Conservation (phyloP, 1,140 invertebrate species). For the Asbolus verrucosus region DNA sequence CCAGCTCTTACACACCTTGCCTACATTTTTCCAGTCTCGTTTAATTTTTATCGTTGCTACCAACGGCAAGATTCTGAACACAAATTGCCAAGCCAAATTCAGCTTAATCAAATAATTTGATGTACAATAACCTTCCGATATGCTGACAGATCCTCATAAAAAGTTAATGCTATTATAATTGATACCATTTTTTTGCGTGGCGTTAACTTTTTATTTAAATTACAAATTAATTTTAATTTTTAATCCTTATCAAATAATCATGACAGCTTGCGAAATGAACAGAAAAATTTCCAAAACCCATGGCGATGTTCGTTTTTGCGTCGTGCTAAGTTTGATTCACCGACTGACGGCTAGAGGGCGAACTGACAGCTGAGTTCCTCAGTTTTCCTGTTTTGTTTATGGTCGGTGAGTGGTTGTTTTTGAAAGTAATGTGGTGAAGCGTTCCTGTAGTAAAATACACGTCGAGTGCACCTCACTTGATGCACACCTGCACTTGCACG, state of each 20-base stretch:
- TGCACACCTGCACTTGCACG: slow-evolving; percentile 47
- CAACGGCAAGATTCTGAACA: no score
- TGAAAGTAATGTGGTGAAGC: slow-evolving; percentile 22
- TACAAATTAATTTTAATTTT: slow-evolving; percentile 31
- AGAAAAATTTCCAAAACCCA: neutral
- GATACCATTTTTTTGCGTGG: slow-evolving; percentile 14
- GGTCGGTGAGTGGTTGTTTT: slow-evolving; percentile 23
- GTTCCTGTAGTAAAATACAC: slow-evolving; percentile 30
- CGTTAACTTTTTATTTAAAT: slow-evolving; percentile 20
- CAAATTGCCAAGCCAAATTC: slow-evolving; percentile 8
- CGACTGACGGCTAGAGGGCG: no score
- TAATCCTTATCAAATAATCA: slow-evolving; percentile 11
- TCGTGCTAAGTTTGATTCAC: no score
- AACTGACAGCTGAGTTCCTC: no score
- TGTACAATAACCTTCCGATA: neutral
- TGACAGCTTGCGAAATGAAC: neutral
- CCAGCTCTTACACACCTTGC: slow-evolving; percentile 2
- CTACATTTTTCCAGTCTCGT: neutral
- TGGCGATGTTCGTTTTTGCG: neutral
- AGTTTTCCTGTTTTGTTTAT: neutral
- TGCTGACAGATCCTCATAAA: slow-evolving; percentile 20
- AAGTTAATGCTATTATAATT: slow-evolving; percentile 33
- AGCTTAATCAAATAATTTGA: slow-evolving; percentile 13
- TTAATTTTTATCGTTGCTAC: no score
- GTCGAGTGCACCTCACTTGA: slow-evolving; percentile 27